Percentiles rank a stretch among this genome's conserved stretches.
Evolutionary conservation across 2,888 invertebrate species (phyloP).

Genomic region (Agrochola lychnidis): DNA sequence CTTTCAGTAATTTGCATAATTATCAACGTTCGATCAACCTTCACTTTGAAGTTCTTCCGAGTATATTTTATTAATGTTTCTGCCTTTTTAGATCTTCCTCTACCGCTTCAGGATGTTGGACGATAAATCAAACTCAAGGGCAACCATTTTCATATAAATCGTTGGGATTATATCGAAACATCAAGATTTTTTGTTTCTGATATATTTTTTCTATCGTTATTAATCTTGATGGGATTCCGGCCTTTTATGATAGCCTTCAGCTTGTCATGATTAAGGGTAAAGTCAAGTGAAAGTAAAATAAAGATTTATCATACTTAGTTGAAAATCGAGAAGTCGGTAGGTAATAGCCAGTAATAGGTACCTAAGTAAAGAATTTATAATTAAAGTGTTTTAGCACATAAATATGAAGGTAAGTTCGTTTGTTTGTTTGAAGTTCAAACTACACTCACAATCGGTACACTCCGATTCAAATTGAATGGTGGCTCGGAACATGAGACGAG

Average conservation of each 20-base stretch:
- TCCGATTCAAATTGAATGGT: no score
- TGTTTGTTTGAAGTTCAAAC: not conserved
- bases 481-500: no score
- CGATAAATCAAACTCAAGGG: slow-evolving; percentile 57
- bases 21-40: slow-evolving; percentile 25
- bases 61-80: slow-evolving; percentile 18
- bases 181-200: slow-evolving; percentile 25
- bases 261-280: slow-evolving; percentile 11
- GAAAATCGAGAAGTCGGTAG: slow-evolving; percentile 9
- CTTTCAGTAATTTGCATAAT: slow-evolving; percentile 51
- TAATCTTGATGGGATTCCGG: slow-evolving; percentile 45
- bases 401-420: not conserved
- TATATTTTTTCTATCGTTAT: slow-evolving; percentile 36
- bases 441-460: no score
- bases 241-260: slow-evolving; percentile 35
- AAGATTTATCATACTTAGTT: slow-evolving; percentile 42
- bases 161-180: slow-evolving; percentile 9
- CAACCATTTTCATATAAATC: slow-evolving; percentile 34
- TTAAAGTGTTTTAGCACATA: slow-evolving; percentile 2
- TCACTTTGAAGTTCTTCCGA: slow-evolving; percentile 6
- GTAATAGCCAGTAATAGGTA: no score
- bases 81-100: slow-evolving; percentile 16
- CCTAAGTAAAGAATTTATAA: no score
- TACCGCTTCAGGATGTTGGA: not conserved
- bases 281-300: slow-evolving; percentile 22